Evolutionary conservation across 1,140 invertebrate species (phyloP).

Genomic region (Eueides isabella): DNA sequence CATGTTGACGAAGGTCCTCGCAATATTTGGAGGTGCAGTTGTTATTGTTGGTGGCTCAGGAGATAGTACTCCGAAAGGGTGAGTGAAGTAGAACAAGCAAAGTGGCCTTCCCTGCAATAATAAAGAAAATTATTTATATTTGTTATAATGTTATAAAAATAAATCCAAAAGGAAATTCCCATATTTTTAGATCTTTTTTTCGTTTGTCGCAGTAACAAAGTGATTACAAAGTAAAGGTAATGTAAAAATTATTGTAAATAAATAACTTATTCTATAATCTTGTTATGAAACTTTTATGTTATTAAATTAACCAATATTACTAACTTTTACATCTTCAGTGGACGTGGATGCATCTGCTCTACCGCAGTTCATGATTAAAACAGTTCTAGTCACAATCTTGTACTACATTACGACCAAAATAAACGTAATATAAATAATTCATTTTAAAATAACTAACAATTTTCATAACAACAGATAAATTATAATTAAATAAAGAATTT

Average conservation of each 20-base stretch:
- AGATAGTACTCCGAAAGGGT: slow-evolving; percentile 78
- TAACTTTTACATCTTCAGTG: slow-evolving; percentile 67
- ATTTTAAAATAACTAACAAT: not conserved
- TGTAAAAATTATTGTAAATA: too few relatives aligned
- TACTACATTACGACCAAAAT: not conserved
- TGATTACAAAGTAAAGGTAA: too few relatives aligned
- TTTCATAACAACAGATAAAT: not conserved
- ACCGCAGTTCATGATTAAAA: slow-evolving; percentile 49
- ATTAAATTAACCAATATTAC: too few relatives aligned
- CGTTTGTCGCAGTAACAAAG: too few relatives aligned
- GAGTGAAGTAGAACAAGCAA: slow-evolving; percentile 80
- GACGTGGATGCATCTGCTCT: slow-evolving; percentile 69
- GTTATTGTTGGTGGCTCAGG: slow-evolving; percentile 64
- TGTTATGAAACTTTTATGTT: too few relatives aligned
- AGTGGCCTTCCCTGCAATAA: slow-evolving; percentile 70
- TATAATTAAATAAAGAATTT: too few relatives aligned
- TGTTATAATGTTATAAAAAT: too few relatives aligned
- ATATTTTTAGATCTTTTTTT: too few relatives aligned
- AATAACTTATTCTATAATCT: too few relatives aligned
- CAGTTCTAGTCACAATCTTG: not conserved
- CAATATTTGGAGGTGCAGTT: slow-evolving; percentile 49
- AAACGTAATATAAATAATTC: not conserved
- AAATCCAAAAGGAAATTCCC: too few relatives aligned
- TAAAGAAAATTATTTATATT: slow-evolving; percentile 14
- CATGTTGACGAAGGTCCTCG: slow-evolving; percentile 60